phyloP scores from a whole-genome alignment of 2,888 invertebrate genomes.

The Cantharis rustica region DNA sequence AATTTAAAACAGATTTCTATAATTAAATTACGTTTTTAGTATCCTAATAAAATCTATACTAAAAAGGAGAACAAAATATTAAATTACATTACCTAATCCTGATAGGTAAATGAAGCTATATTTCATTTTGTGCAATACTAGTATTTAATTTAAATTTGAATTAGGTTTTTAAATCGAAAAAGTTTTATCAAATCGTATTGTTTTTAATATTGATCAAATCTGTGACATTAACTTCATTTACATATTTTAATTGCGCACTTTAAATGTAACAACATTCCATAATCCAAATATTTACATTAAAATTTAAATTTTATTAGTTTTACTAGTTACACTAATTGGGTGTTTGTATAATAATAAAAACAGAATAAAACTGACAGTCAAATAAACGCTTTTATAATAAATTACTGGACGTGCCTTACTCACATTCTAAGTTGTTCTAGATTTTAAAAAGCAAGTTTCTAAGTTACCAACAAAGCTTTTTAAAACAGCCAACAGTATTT shows the following conservation, averaged over 20 bases:
- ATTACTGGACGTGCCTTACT: background rate
- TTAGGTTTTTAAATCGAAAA: conserved; percentile 18
- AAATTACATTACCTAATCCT: background rate
- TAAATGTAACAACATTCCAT: background rate
- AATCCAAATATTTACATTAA: background rate
- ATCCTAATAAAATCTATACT: background rate
- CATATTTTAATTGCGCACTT: conserved; percentile 21
- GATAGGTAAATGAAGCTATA: background rate
- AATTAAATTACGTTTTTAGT: background rate
- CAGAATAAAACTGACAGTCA: background rate
- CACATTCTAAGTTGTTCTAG: no score
- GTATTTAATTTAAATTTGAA: background rate
- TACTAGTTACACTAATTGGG: background rate
- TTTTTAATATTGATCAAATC: conserved; percentile 10
- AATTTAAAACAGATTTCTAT: background rate
- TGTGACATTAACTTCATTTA: conserved; percentile 1
- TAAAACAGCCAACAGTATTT: no score
- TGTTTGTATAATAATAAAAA: background rate
- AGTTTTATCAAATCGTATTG: conserved; percentile 10
- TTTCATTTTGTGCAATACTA: background rate
- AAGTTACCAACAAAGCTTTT: no score
- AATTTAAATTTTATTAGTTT: background rate
- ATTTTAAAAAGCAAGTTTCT: no score
- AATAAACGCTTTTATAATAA: background rate
- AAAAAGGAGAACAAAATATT: background rate